Evolutionary conservation across 2,113 vertebrate genomes (phyloP), one percentile per base, ranked within the genome.

Genomic region (Damaliscus lunatus): DNA sequence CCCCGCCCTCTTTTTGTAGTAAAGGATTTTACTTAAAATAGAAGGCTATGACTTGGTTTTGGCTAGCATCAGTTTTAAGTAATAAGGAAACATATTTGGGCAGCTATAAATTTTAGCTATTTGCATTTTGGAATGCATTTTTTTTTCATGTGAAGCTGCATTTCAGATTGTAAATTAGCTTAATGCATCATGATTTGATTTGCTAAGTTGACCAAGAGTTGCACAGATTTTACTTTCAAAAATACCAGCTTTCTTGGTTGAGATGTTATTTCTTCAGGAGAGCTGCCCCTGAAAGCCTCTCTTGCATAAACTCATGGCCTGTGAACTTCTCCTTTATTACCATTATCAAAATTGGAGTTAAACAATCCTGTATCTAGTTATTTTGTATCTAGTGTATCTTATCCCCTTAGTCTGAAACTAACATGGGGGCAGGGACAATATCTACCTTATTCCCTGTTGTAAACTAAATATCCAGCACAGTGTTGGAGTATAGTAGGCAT

Each of bases 161-260:
- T 89, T 88, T 96, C 62, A 84, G 14, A 71, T 81, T 89, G 40
- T 55, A 89, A 96, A 60, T 91, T 48, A 95, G 64, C 84, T 55
- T 40, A 96, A 48, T 19, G 86, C 23, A 67, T 21, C 57, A 12
- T 60, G 33, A 64, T 91, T 95, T 29, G 64, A 87, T 92, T 90
- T 88, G 16, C 43, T 78, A 71, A 57, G 9, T 43, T 92, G 40
- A 88, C 92, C 48, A 60, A 57, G 60, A 92, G 8, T 92, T 21
- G 33, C 90, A 84, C 43, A 88, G 31, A 87, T 53, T 80, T 92
- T 53, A 78, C 27, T 90, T 59, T 67, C 16, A 91, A 33, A 74
- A 40, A 43, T 1, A 80, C 4, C 7, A 59, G 2, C 27, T 90
- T 85, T 77, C 52, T 96, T 29, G 10, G n/a, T 77, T 90, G 8